Base-by-base conservation (phyloP, 1,140 invertebrate genomes). In the Drosophila pandora region DNA sequence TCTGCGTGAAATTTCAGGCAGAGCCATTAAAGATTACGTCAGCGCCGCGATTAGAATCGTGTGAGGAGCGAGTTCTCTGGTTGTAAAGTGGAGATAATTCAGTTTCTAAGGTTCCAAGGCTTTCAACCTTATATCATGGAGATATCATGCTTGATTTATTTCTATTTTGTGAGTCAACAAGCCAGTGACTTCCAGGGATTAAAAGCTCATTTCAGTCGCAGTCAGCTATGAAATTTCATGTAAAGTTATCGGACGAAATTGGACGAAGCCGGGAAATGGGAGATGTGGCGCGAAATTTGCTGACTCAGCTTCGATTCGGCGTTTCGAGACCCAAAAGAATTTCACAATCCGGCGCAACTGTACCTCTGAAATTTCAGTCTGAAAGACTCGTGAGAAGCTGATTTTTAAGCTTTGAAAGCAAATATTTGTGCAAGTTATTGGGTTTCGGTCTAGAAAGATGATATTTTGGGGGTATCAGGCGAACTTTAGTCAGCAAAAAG, bases 1-100 rank as follows among this genome's bases (percentile, higher is more conserved):
- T 22, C 50, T 49, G 64, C n/a, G 45, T 57, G 67, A 69, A 69
- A 69, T 69, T 69, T 69, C 52, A 69, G 43, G 22, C 25, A 17
- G 12, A 12, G n/a, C 41, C 21, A 48, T 32, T 69, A 22, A 5
- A 65, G 59, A 69, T 57, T 69, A 34, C 43, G 67, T 57, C 32
- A 69, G 67, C 23, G 50, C 21, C 37, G 23, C 23, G 25, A 10
- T 45, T 62, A 63, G 45, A 68, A 39, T 17, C 21, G 39, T 54
- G 22, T n/a, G 39, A 47, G 30, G n/a, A 53, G 37, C 34, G 43
- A 65, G 45, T 41, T 41, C 53, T 53, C 0, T 32, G 13, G 39
- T 56, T 2, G 32, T 39, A 28, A 48, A 48, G 53, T 47, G n/a
- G 23, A 34, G 49, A 68, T 47, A 17, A 17, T 17, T 17, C 17